Evolutionary conservation across 2,888 invertebrate species (phyloP).

Genomic region (Chrysolina haemoptera): DNA sequence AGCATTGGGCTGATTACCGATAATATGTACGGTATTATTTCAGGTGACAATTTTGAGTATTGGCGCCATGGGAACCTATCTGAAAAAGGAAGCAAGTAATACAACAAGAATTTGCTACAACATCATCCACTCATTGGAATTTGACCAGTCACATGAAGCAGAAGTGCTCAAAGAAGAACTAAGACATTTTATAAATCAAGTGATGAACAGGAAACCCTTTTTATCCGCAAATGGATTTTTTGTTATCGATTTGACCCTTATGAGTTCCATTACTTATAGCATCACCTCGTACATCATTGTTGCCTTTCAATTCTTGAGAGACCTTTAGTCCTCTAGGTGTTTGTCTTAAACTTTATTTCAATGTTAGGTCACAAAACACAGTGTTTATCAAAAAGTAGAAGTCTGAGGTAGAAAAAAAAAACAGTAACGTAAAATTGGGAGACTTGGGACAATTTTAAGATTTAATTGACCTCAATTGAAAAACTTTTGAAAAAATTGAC

Average conservation of each 20-base stretch:
- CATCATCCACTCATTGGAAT: conserved; percentile 19
- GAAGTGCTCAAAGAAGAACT: conserved; percentile 44
- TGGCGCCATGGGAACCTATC: conserved; percentile 29
- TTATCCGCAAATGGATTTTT: conserved; percentile 59
- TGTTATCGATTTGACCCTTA: conserved; percentile 52
- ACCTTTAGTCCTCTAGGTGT: no score
- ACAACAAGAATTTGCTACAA: conserved; percentile 36
- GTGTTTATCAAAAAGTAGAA: no score
- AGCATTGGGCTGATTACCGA: no score
- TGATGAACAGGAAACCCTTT: conserved; percentile 45
- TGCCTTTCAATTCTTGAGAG: conserved; percentile 53
- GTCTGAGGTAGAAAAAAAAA: no score
- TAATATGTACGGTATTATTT: not conserved
- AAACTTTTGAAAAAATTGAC: no score
- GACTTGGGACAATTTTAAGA: no score
- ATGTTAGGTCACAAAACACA: no score
- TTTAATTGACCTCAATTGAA: no score
- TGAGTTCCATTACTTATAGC: conserved; percentile 56
- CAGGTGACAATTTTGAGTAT: conserved; percentile 25
- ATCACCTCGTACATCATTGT: conserved; percentile 60
- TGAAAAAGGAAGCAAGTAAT: conserved; percentile 27
- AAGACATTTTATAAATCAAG: conserved; percentile 49
- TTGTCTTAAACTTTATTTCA: no score
- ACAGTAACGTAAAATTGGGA: no score
- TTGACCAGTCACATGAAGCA: not conserved